Evolutionary conservation across 2,888 invertebrate genomes (phyloP), one percentile per base, ranked within the genome.

Genomic region (Abrostola triplasia): DNA sequence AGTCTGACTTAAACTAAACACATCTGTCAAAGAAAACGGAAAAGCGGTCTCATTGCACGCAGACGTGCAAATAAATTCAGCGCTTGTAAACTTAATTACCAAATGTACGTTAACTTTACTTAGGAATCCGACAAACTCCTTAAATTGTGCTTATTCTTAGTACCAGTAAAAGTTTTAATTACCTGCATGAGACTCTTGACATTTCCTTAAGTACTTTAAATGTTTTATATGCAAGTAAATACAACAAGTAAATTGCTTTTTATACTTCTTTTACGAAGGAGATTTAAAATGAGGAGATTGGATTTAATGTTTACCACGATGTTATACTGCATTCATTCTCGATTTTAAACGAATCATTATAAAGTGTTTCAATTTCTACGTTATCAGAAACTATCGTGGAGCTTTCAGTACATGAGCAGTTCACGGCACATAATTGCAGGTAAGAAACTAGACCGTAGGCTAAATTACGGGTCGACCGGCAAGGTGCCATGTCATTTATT

Each of bases 11-110:
- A 44, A 66, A 42, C 13, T 48, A 48, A 68, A 51, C 53, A 57
- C 53, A 57, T 54, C 63, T 68, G 38, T 40, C 53, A n/a, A 59
- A 47, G 37, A 57, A 5, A 35, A 44, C 36, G 59, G 53, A 57
- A 66, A 62, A 50, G 41, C 36, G 41, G 35, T 55, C 9, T 5
- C 40, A 12, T 12, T 38, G 51, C 42, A 60, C n/a, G n/a, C 24
- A 58, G 35, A 68, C 51, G 41, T 52, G 35, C 36, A 60, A 56
- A 68, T 49, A 70, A 54, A 70, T 70, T 57, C 56, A 70, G 42
- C 35, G 44, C 42, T 58, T 59, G 50, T 59, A 56, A 58, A 60
- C 12, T 38, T 50, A 57, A 64, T 65, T 56, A 56, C 9, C 13
- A 36, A 59, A 49, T 47, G 6, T 24, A 44, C 48, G 36, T 51